Percentiles rank a stretch among this genome's conserved stretches.
phyloP scores from a whole-genome alignment of 2,113 vertebrate genomes.

The Prunella himalayana region DNA sequence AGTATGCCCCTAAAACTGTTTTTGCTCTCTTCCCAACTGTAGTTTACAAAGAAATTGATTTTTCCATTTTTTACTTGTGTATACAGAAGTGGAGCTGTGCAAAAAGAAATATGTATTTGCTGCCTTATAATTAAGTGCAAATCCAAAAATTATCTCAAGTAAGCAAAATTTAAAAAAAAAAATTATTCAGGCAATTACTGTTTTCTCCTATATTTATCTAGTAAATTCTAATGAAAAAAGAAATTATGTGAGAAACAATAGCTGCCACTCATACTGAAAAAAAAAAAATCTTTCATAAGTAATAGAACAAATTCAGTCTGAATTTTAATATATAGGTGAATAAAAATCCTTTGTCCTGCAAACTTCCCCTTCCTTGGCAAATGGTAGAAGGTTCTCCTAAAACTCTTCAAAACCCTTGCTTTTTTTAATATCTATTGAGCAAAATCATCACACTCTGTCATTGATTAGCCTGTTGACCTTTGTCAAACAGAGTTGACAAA shows the following conservation, averaged over 20 bases:
- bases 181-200: background rate
- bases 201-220: background rate
- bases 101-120: background rate
- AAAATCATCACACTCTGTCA: background rate
- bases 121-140: background rate
- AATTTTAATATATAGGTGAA: background rate
- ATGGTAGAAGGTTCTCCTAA: background rate
- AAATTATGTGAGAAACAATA: background rate
- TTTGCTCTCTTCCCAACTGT: background rate
- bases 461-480: background rate
- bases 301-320: background rate
- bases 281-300: background rate
- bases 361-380: background rate
- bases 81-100: background rate
- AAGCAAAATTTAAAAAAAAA: background rate
- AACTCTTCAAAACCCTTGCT: rapidly evolving
- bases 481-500: background rate
- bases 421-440: background rate
- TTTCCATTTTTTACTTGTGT: background rate
- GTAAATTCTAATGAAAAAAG: background rate
- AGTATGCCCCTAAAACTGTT: background rate
- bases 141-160: background rate
- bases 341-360: background rate
- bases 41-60: background rate
- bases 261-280: background rate